Conservation (phyloP, 2,888 invertebrate species). For the Nyleta sp. region DNA sequence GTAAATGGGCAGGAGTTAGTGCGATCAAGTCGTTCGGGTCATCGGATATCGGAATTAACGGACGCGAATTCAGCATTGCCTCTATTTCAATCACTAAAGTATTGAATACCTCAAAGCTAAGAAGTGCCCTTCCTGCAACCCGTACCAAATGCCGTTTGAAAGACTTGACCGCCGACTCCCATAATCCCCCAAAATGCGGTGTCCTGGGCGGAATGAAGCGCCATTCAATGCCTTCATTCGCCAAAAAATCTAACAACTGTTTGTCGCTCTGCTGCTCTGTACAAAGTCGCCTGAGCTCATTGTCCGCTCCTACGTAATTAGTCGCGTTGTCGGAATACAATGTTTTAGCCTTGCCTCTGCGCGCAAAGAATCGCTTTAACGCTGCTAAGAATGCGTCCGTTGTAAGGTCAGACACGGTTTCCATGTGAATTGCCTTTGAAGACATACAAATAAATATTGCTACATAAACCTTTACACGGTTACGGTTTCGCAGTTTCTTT, state of each 20-base stretch:
- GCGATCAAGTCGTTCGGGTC: background rate
- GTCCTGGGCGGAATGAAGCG: background rate
- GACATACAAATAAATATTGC: conserved; percentile 72
- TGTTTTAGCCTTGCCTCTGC: conserved; percentile 68
- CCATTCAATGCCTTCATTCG: conserved; percentile 15
- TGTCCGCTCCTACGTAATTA: conserved; percentile 74
- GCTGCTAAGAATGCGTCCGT: conserved; percentile 73
- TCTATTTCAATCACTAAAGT: background rate
- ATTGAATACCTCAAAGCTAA: background rate
- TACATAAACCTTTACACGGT: conserved; percentile 53
- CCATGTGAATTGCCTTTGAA: conserved; percentile 74
- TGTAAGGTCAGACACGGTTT: conserved; percentile 70
- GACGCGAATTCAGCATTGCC: background rate
- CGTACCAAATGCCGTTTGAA: conserved; percentile 3
- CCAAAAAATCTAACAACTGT: background rate
- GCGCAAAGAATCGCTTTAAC: conserved; percentile 72
- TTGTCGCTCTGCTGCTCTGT: background rate
- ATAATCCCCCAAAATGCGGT: background rate
- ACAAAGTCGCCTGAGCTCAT: conserved; percentile 63
- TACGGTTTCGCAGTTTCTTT: conserved; percentile 46
- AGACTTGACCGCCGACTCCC: conserved; percentile 12
- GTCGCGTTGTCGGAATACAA: conserved; percentile 74
- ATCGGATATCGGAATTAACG: background rate
- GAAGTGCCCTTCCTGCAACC: background rate
- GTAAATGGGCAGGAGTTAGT: background rate